A percentile compares a stretch with the other conserved stretches of the same genome.
Evolutionary conservation across 2,113 vertebrate genomes (phyloP).

Genomic region (Chlamydotis undulata): DNA sequence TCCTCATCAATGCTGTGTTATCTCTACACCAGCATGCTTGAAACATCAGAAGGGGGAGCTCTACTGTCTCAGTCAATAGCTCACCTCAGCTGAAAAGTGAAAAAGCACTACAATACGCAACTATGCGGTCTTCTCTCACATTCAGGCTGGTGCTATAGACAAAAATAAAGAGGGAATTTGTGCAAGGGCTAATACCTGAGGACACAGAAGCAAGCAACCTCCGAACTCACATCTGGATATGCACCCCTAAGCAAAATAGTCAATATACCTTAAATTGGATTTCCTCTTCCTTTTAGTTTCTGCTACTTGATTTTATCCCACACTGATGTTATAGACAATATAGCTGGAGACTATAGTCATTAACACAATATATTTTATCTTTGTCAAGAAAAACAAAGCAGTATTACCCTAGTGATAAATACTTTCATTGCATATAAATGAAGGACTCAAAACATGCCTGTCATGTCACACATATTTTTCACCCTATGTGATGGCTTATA

Average conservation of each 20-base stretch:
- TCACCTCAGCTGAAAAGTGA: not conserved
- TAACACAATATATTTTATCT: not conserved
- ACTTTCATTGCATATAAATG: not conserved
- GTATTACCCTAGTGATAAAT: not conserved
- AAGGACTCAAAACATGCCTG: constrained; percentile 50
- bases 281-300: not conserved
- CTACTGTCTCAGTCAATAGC: not conserved
- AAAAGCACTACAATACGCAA: not conserved
- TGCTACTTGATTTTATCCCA: constrained; percentile 16
- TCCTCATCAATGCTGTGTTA: not conserved
- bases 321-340: not conserved
- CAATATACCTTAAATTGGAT: not conserved
- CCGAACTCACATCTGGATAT: not conserved
- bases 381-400: constrained; percentile 21
- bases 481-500: not conserved
- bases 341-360: not conserved
- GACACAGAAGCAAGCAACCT: not conserved
- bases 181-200: not conserved
- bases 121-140: not conserved
- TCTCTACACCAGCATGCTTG: not conserved
- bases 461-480: not conserved
- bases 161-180: not conserved
- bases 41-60: not conserved
- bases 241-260: not conserved
- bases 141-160: not conserved